Evolutionary conservation across 2,888 invertebrate species (phyloP), one percentile per base, ranked within the genome.

Genomic region (Pristionchus arcanus): DNA sequence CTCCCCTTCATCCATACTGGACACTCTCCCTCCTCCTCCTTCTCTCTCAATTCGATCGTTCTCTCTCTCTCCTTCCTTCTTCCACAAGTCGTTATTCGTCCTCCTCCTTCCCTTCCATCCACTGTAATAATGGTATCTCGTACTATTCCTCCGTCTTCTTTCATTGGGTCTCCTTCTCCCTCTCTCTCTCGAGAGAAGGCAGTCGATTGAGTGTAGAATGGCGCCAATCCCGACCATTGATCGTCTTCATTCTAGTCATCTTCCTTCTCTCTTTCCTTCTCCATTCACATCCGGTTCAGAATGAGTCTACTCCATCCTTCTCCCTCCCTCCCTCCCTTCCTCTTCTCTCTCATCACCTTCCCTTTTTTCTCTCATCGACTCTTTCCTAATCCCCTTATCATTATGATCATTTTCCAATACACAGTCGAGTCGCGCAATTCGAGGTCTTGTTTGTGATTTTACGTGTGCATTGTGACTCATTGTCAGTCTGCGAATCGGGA

Each of bases 331-430:
- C 49, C 25, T 81, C 49, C 25, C 49, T 53, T n/a, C n/a, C 81
- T 34, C 31, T 19, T 81, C 81, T 25, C 49, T 53, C 49, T 49
- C 49, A 34, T 42, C 42, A 19, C 81, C 49, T 15, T 81, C 28
- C 31, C 13, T 19, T 31, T n/a, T 55, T 19, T 55, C 83, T 42
- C 83, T 83, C 55, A 9, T 42, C 25, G 21, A 11, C 31, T 55
- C 16, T 55, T 19, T 21, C 53, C 55, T 83, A 83, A 83, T 83
- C 83, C 16, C 77, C 77, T 77, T 77, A 77, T 77, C 77, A 77
- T 77, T 77, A 37, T 77, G 37, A 77, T 77, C 77, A 77, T 42
- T 77, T 77, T 77, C 77, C 37, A 77, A 63, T 31, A 71, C 68
- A 63, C 49, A 15, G 42, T 19, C 34, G 37, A 28, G 28, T 7